Base-by-base conservation (phyloP, 2,888 invertebrate species). In the Aporophyla lueneburgensis region DNA sequence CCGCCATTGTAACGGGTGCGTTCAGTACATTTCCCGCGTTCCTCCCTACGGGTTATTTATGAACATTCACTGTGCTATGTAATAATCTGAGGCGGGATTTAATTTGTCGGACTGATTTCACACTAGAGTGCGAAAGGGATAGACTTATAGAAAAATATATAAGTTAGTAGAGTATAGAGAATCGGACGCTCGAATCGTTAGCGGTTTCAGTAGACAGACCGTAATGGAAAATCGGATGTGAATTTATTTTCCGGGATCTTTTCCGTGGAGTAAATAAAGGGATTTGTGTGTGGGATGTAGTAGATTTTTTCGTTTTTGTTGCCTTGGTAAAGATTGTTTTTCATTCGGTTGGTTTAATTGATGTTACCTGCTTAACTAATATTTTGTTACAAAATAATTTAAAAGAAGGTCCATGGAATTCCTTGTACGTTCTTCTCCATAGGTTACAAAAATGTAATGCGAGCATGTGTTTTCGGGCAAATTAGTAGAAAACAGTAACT, bases 81-180 rank as follows among this genome's bases (percentile, higher is more conserved):
- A 97, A 97, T 97, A 97, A 97, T 97, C 97, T 97, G 97, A 97
- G 97, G 97, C 97, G 94, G 97, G 97, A 97, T 97, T 97, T 97
- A 97, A 97, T 97, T 97, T 97, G 97, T 97, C 96, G 97, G 97
- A 97, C 97, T 97, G 97, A 97, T 97, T 97, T 97, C 97, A 97
- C 97, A 97, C 97, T 97, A 97, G 94, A 87, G 93, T 88, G 92
- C 78, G 89, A 94, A 74, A 54, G 92, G 81, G 94, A 93, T 51
- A 62, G 74, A 67, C 12, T 53, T 78, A 89, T 86, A 65, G 16
- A n/a, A 49, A 59, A n/a, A 71, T 19, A n/a, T 14, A 1, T 40
- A 69, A 33, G 91, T 77, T 65, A 81, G 88, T 93, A 85, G 84
- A 87, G 90, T 80, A 80, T 33, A 78, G 88, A 85, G 80, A 71